phyloP scores from a whole-genome alignment of 2,888 invertebrate genomes.

The Hyppa rectilinea region DNA sequence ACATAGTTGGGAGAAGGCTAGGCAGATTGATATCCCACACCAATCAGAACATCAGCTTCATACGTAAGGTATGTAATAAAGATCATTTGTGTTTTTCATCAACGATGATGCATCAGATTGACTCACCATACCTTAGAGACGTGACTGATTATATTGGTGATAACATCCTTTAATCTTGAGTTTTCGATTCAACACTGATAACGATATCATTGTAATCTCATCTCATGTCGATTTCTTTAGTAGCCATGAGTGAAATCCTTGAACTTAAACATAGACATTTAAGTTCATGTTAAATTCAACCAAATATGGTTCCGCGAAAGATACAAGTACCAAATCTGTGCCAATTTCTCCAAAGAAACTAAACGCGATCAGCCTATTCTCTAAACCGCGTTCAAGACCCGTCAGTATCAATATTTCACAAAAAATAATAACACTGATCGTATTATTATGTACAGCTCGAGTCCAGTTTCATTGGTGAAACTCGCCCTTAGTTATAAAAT shows the following conservation, averaged over 20 bases:
- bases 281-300: background rate
- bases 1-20: too few species aligned
- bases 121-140: slow-evolving; percentile 38
- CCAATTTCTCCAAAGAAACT: too few species aligned
- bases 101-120: slow-evolving; percentile 36
- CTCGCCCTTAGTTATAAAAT: background rate
- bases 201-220: slow-evolving; percentile 14
- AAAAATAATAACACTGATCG: too few species aligned
- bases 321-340: too few species aligned
- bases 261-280: slow-evolving; percentile 23
- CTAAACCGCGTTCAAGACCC: too few species aligned
- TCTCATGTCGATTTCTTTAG: slow-evolving; percentile 11
- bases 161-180: slow-evolving; percentile 27
- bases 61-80: background rate
- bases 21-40: background rate
- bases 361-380: too few species aligned
- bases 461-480: too few species aligned
- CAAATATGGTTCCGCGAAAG: too few species aligned
- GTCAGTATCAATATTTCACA: too few species aligned
- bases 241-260: slow-evolving; percentile 16
- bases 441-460: too few species aligned
- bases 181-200: slow-evolving; percentile 30
- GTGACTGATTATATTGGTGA: slow-evolving; percentile 37
- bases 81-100: background rate
- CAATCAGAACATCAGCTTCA: background rate